Conservation (phyloP, 2,888 invertebrate species). For the Lepas anatifera region DNA sequence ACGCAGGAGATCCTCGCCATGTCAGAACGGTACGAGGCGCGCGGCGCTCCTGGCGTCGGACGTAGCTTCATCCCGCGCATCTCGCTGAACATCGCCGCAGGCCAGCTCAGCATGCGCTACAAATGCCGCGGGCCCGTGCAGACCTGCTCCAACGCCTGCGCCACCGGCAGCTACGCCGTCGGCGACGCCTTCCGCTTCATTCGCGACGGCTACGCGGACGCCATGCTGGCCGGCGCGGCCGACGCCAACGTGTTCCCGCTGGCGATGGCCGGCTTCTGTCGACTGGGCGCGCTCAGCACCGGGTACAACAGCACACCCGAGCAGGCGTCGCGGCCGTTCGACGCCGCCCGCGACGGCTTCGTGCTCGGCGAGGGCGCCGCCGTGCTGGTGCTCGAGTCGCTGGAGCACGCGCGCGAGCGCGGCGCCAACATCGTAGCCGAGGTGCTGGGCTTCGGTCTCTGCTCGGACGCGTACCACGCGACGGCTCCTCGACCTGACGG, state of each 20-base stretch:
- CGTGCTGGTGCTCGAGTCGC: slow-evolving; percentile 42
- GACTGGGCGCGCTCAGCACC: slow-evolving; percentile 78
- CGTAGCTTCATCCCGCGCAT: slow-evolving; percentile 24
- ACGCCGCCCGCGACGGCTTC: slow-evolving; percentile 82
- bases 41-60: slow-evolving; percentile 20
- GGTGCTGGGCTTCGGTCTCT: slow-evolving; percentile 80
- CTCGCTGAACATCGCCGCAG: slow-evolving; percentile 25
- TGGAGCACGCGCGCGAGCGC: slow-evolving; percentile 59
- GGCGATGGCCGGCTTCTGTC: slow-evolving; percentile 79
- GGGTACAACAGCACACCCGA: slow-evolving; percentile 64
- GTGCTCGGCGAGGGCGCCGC: slow-evolving; percentile 97
- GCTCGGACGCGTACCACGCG: slow-evolving; percentile 87
- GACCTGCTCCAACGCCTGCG: slow-evolving; percentile 51
- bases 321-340: slow-evolving; percentile 85
- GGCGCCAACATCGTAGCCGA: slow-evolving; percentile 77
- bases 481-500: slow-evolving; percentile 87
- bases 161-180: slow-evolving; percentile 42
- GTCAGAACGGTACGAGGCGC: slow-evolving; percentile 16
- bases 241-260: slow-evolving; percentile 80
- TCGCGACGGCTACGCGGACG: slow-evolving; percentile 63
- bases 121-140: slow-evolving; percentile 66
- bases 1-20: slow-evolving; percentile 21
- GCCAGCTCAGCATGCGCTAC: slow-evolving; percentile 32
- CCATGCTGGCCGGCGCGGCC: slow-evolving; percentile 89
- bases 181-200: slow-evolving; percentile 67